These are phyloP conservation scores for Cosmia trapezina DNA, from an alignment of 2,888 invertebrate genomes.

Conservation along the genomic window DNA sequence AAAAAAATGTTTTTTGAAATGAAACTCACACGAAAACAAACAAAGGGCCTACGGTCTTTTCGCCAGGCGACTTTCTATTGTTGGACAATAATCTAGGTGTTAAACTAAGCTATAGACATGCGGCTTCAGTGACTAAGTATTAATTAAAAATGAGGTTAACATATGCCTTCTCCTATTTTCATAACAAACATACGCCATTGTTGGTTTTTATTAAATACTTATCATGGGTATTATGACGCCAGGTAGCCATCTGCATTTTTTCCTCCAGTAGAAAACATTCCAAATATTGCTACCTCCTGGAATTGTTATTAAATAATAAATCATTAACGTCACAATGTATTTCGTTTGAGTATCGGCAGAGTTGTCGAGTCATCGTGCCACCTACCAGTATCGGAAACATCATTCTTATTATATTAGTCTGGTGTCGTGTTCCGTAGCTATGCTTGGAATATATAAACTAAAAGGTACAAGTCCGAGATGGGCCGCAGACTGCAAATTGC, in stretches of 20 bases:
- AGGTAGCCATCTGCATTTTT: conserved; percentile 51
- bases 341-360: conserved; percentile 55
- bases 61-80: too few species aligned
- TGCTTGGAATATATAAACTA: neutral
- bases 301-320: conserved; percentile 74
- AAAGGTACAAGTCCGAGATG: too few species aligned
- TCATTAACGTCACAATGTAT: conserved; percentile 77
- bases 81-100: too few species aligned
- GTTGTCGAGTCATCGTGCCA: conserved; percentile 60
- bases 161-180: neutral
- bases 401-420: conserved; percentile 5
- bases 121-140: too few species aligned
- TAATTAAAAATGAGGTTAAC: too few species aligned
- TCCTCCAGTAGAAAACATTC: conserved; percentile 31
- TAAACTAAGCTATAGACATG: too few species aligned
- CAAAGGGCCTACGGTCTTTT: too few species aligned
- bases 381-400: conserved; percentile 43
- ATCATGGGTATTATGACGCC: conserved; percentile 1
- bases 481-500: too few species aligned
- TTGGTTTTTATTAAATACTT: conserved; percentile 1
- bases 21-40: too few species aligned
- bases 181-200: neutral
- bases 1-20: too few species aligned
- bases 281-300: conserved; percentile 51
- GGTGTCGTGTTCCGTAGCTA: conserved; percentile 54